Evolutionary conservation across 2,113 vertebrate genomes (phyloP).

Genomic region (Gymnocephalus cernua): DNA sequence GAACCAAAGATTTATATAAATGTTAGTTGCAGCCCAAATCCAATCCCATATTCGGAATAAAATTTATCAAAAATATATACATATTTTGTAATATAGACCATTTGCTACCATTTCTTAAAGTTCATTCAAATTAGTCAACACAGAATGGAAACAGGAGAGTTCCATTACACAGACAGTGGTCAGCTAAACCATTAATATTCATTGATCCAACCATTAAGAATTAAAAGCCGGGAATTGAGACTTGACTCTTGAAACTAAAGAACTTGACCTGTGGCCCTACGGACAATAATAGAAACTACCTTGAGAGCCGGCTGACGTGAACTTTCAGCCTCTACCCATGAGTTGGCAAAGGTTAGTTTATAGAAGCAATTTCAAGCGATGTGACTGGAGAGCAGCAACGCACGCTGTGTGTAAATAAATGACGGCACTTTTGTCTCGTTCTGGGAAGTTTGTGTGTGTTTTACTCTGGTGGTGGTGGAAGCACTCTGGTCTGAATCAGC

Average conservation of each 20-base stretch:
- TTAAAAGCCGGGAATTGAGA: slow-evolving; percentile 71
- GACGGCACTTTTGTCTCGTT: neutral
- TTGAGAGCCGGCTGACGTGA: slow-evolving; percentile 27
- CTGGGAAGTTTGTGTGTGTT: slow-evolving; percentile 2
- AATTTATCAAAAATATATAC: neutral
- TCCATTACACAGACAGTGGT: slow-evolving; percentile 59
- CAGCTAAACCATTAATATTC: slow-evolving; percentile 70
- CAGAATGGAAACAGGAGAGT: slow-evolving; percentile 56
- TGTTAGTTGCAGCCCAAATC: neutral
- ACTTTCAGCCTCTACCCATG: slow-evolving; percentile 21
- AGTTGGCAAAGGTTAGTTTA: slow-evolving; percentile 30
- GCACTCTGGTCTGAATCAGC: slow-evolving; percentile 32
- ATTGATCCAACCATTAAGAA: slow-evolving; percentile 72
- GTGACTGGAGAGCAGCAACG: slow-evolving; percentile 23
- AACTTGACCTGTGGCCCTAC: slow-evolving; percentile 62
- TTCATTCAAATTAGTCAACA: slow-evolving; percentile 46
- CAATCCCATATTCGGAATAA: neutral
- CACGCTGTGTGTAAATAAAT: slow-evolving; percentile 36
- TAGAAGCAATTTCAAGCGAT: slow-evolving; percentile 22
- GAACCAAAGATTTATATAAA: neutral
- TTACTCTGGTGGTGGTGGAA: neutral
- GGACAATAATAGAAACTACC: slow-evolving; percentile 48
- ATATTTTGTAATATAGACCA: neutral
- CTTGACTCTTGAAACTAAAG: slow-evolving; percentile 75
- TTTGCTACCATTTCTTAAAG: neutral